A percentile compares a stretch with the other conserved stretches of the same genome.
These are phyloP conservation scores for Drosophila nigrodunni DNA, from an alignment of 1,140 invertebrate genomes.

Conservation along the genomic window DNA sequence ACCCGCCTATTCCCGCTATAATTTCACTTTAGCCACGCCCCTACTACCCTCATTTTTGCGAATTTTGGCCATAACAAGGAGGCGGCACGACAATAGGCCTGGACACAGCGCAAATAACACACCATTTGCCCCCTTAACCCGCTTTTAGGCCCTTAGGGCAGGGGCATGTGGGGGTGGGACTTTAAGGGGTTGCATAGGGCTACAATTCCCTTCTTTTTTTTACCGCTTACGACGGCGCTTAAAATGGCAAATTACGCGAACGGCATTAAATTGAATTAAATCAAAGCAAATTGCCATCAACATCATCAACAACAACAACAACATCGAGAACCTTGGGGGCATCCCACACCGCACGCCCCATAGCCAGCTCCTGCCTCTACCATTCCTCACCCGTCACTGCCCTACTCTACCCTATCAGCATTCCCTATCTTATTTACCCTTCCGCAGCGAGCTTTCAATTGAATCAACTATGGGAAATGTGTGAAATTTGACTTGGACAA, in stretches of 20 bases:
- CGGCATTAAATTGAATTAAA: conserved; percentile 77
- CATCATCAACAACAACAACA: conserved; percentile 38
- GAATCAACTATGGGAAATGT: conserved; percentile 41
- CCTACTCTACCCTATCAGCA: neutral
- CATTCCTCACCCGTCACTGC: neutral
- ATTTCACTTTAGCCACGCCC: conserved; percentile 17
- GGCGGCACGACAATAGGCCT: conserved; percentile 3
- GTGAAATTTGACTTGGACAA: conserved; percentile 23
- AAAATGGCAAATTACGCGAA: conserved; percentile 57
- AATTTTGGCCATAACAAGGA: conserved; percentile 39
- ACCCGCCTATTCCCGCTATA: conserved; percentile 18
- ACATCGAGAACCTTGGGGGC: conserved; percentile 45
- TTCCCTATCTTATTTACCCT: conserved; percentile 31
- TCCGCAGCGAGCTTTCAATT: conserved; percentile 28
- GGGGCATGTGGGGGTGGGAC: no score
- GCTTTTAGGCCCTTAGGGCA: neutral
- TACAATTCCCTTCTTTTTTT: conserved; percentile 11
- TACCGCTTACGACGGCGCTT: conserved; percentile 31
- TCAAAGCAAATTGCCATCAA: conserved; percentile 78
- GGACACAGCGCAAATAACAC: neutral
- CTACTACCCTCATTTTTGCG: neutral
- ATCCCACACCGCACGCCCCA: neutral
- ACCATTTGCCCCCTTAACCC: neutral
- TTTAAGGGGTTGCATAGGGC: conserved; percentile 2
- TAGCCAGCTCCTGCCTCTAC: neutral